phyloP scores from a whole-genome alignment of 2,113 vertebrate genomes.

The Apodemus speciosus region DNA sequence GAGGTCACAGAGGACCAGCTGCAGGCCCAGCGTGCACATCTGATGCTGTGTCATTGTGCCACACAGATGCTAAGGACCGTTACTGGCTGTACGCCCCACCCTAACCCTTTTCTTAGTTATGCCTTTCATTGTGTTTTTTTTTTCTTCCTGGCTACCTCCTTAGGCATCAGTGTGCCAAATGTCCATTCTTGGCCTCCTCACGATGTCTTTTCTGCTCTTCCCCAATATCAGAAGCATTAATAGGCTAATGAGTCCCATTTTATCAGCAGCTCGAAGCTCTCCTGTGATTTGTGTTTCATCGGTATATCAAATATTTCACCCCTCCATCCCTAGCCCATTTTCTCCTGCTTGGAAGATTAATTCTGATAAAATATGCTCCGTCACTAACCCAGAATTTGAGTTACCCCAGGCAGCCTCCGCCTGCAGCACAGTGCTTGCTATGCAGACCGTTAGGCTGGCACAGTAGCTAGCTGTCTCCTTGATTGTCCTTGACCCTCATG shows the following conservation, averaged over 20 bases:
- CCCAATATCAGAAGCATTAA: background rate
- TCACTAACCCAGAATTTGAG: background rate
- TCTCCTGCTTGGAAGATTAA: background rate
- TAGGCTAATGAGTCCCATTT: background rate
- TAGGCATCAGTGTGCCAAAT: background rate
- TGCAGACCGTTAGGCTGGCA: background rate
- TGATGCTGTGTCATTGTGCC: too few species aligned
- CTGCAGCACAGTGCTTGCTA: background rate
- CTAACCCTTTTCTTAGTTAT: background rate
- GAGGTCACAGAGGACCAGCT: background rate
- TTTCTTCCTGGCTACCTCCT: background rate
- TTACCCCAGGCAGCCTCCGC: background rate
- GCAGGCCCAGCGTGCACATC: background rate
- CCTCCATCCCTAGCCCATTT: background rate
- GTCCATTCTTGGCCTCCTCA: background rate
- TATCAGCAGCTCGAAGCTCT: background rate
- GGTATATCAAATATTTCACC: background rate
- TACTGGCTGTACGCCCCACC: background rate
- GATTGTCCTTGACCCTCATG: background rate
- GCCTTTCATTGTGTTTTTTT: background rate
- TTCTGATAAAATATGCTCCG: background rate
- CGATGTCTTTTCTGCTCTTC: background rate
- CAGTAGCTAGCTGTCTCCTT: fast-evolving
- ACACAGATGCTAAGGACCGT: background rate
- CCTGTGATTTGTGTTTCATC: background rate